Evolutionary conservation across 2,797 vertebrate genomes (phyloP), one percentile per base, ranked within the genome.

Genomic region (Heterohyrax brucei): DNA sequence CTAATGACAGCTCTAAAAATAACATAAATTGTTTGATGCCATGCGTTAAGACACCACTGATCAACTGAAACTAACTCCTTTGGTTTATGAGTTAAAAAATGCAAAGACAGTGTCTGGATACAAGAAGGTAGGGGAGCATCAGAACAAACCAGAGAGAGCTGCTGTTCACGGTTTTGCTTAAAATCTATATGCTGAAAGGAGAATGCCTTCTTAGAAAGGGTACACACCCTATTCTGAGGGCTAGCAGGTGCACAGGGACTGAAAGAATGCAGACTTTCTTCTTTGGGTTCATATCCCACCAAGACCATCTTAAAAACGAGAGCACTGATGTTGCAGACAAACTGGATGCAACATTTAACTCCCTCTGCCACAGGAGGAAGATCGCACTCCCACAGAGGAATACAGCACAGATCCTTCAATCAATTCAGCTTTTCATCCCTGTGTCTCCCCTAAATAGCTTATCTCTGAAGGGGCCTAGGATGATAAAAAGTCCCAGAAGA

Each of bases 1-100:
- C 96, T 93, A 96, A 88, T 90, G 66, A 62, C 22, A 78, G 89
- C 26, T 95, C 84, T 82, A 96, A 97, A 94, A 96, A 95, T 94
- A 96, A 77, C 26, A 73, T 70, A 94, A 94, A 16, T 46, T 39
- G 78, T 50, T 10, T 62, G 59, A 73, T 78, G 21, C 13, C 16
- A 28, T 77, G 26, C 96, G 94, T 94, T 88, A 96, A 95, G 86
- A 93, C 46, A 89, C 39, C 39, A 53, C 50, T 48, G 46, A 44
- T 88, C 73, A 70, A 68, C 44, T 91, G 84, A 82, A 95, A 85
- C 1, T 30, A 91, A 85, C 87, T 91, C 13, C 13, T 79, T 48
- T 70, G 22, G 68, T 64, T 94, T 82, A 26, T 39, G 53, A 86
- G 68, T 89, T 89, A 6, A 94, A 95, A 83, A 77, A 83, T 14